Base-by-base conservation (phyloP, 2,888 invertebrate genomes). In the Pyrochroa serraticornis region DNA sequence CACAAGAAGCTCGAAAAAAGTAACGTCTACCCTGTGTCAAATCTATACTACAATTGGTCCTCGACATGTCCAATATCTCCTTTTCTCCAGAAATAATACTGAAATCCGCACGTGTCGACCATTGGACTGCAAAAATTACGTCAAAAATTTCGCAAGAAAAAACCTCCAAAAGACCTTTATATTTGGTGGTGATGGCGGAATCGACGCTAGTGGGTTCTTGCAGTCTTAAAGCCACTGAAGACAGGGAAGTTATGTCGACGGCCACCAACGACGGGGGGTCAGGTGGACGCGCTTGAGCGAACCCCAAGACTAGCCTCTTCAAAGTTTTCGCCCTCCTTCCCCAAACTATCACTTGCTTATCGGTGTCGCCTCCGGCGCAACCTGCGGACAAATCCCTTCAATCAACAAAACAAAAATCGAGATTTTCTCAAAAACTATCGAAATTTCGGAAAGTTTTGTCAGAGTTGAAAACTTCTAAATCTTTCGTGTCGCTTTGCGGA, bases 1-100 rank as follows among this genome's bases (percentile, higher is more conserved):
- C 96, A 45, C 94, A 92, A n/a, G 91, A 85, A 0, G 94, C 93
- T 60, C 97, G 85, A 78, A 97, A 93, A 81, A 90, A 93, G 81
- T 96, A 97, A 62, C 90, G 84, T 12, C 90, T 84, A 3, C 96
- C 95, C 66, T 93, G 88, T n/a, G 87, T 87, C 58, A 97, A 82
- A 38, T 91, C 90, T 57, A 90, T 83, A 55, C 82, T 81, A 68
- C 85, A 85, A 63, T 84, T 83, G 49, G 84, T 80, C 65, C 83
- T 83, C 56, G 86, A 84, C 68, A 89, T 81, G 71, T 92, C 90
- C 49, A 82, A 79, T 38, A 96, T 85, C 71, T 93, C 91, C 13
- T 88, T 85, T 69, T 88, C 89, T 0, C 95, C 96, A 54, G 90
- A 89, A 49, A 95, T 81, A 62, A 88, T 87, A 12, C 87, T 85